Base-by-base conservation (phyloP, 2,888 invertebrate species). In the Agriopis marginaria region DNA sequence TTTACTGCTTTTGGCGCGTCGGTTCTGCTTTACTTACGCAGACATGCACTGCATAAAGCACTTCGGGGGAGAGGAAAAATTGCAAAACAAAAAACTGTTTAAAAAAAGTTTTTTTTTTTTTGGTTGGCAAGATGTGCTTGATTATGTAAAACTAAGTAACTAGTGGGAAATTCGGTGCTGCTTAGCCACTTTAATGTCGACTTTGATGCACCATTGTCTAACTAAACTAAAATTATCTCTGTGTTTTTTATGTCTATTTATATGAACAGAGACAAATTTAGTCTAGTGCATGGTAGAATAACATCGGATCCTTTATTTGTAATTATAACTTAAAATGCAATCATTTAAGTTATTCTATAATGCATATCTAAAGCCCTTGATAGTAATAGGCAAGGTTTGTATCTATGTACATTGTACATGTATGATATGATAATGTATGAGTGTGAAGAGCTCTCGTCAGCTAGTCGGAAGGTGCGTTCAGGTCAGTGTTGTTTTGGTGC, bases 381-480 rank as follows among this genome's bases (percentile, higher is more conserved):
- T 54, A 39, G 2, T 50, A 47, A 42, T 44, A 66, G 9, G 17
- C 3, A 44, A 54, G 23, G 17, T 47, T 23, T 8, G 51, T 53
- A 45, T 45, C n/a, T 14, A 12, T 40, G 40, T 66, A 49, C 11
- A 42, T 14, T 8, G 11, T 55, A 50, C 49, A 50, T n/a, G 42
- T 32, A 10, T 45, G 60, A 42, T 14, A 49, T 6, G 49, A 14
- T 32, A 32, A 11, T 14, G 61, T 32, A 49, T 55, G 50, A 32
- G 51, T 51, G 11, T 63, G 63, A 39, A 17, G 50, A 53, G 12
- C 11, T 44, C 10, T 68, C 54, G 50, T 45, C 58, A 39, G 55
- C 64, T 68, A 60, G 68, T 68, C 60, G 61, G 14, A n/a, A 47
- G 58, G 45, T 32, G 45, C 12, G 45, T 32, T 58, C 45, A 45